phyloP scores from a whole-genome alignment of 2,797 vertebrate genomes.

The Catharus ustulatus region DNA sequence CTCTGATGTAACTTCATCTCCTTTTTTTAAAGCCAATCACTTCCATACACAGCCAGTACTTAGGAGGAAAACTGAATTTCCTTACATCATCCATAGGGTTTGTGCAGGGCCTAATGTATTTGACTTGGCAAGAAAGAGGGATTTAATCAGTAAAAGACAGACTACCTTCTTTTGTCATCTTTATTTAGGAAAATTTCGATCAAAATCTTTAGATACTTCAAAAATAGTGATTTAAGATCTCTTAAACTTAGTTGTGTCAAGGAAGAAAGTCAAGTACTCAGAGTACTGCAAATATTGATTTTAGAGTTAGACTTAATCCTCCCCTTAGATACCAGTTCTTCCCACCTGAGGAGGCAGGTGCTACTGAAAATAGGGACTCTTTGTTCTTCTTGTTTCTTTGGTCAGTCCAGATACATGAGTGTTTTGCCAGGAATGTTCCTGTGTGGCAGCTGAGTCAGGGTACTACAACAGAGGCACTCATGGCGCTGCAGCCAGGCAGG shows the following conservation, averaged over 20 bases:
- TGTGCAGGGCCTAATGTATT: background rate
- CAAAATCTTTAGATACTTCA: background rate
- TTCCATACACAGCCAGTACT: background rate
- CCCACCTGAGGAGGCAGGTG: background rate
- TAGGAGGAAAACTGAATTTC: background rate
- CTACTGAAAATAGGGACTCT: background rate
- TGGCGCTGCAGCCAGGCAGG: fast-evolving
- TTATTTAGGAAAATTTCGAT: conserved; percentile 8
- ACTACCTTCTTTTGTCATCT: background rate
- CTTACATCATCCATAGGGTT: background rate
- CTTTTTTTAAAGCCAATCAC: background rate
- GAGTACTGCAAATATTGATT: background rate
- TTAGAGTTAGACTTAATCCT: background rate
- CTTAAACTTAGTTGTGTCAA: background rate
- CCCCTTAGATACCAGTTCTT: background rate
- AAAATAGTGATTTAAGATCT: background rate
- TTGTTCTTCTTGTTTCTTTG: background rate
- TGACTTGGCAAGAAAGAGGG: background rate
- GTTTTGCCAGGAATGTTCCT: background rate
- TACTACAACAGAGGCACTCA: background rate
- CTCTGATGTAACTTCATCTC: background rate
- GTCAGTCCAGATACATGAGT: background rate
- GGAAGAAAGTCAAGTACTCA: background rate
- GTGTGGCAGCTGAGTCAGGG: background rate
- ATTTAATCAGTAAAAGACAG: background rate